Percentiles rank a stretch among this genome's conserved stretches.
phyloP scores from a whole-genome alignment of 2,113 vertebrate genomes.

The Apteryx mantelli region DNA sequence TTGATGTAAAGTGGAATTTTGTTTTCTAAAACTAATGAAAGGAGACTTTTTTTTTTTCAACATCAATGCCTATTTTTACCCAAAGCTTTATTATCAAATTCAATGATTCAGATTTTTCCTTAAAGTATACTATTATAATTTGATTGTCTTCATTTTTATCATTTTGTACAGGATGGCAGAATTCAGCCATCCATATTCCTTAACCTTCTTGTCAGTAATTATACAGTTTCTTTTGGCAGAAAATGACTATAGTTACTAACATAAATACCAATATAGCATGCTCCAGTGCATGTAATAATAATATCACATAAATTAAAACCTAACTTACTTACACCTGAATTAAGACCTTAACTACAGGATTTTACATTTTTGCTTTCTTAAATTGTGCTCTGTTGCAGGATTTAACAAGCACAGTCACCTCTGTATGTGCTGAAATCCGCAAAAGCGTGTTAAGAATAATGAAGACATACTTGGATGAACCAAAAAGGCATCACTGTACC shows the following conservation, averaged over 20 bases:
- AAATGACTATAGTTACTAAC: not conserved
- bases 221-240: not conserved
- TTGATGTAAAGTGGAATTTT: not conserved
- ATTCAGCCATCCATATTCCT: not conserved
- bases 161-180: not conserved
- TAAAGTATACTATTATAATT: not conserved
- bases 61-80: not conserved
- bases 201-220: not conserved
- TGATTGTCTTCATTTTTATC: not conserved
- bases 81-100: not conserved
- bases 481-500: slow-evolving; percentile 30
- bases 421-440: slow-evolving; percentile 56
- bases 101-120: not conserved
- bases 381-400: slow-evolving; percentile 19
- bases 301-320: not conserved
- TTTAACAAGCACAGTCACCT: slow-evolving; percentile 32
- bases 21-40: not conserved
- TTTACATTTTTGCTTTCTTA: not conserved
- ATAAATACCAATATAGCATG: not conserved
- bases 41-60: not conserved
- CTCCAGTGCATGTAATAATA: not conserved
- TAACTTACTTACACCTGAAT: not conserved
- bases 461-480: slow-evolving; percentile 36
- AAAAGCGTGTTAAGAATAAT: slow-evolving; percentile 14
- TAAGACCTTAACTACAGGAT: not conserved